Conservation (phyloP, 2,113 vertebrate genomes). For the Lethenteron camtschaticum region DNA sequence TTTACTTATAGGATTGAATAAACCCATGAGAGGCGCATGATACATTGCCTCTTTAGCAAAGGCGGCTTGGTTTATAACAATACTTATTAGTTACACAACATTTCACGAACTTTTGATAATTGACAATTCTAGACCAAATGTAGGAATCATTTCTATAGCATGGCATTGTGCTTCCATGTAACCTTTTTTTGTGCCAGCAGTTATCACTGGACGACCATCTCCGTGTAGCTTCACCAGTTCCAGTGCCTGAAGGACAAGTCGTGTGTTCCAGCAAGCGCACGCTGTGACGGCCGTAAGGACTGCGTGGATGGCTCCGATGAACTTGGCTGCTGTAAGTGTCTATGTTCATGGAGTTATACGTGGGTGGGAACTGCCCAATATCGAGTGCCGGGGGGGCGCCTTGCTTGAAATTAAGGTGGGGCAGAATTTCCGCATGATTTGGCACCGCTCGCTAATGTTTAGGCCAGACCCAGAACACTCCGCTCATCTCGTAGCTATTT, state of each 20-base stretch:
- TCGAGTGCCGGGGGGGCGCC: no score
- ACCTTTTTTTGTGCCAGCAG: background rate
- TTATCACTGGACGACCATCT: background rate
- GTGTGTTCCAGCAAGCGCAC: conserved; percentile 77
- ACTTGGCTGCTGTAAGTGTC: conserved; percentile 51
- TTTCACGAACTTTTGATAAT: background rate
- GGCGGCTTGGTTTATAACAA: background rate
- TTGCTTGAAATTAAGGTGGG: no score
- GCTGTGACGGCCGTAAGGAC: conserved; percentile 46
- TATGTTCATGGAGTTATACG: no score
- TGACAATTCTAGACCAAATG: background rate
- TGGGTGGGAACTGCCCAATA: no score
- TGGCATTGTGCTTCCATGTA: background rate
- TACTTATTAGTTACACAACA: background rate
- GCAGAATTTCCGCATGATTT: no score
- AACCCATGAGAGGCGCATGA: background rate
- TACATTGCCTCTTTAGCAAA: background rate
- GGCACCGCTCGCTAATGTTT: no score
- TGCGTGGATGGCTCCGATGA: conserved; percentile 65
- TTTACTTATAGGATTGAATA: no score
- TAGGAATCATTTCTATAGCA: background rate
- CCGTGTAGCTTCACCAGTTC: conserved; percentile 34
- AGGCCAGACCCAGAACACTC: no score
- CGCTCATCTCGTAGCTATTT: no score
- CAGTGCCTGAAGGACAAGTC: conserved; percentile 36